A percentile compares a stretch with the other conserved stretches of the same genome.
Conservation (phyloP, 2,113 vertebrate species). For the Mixornis gularis region DNA sequence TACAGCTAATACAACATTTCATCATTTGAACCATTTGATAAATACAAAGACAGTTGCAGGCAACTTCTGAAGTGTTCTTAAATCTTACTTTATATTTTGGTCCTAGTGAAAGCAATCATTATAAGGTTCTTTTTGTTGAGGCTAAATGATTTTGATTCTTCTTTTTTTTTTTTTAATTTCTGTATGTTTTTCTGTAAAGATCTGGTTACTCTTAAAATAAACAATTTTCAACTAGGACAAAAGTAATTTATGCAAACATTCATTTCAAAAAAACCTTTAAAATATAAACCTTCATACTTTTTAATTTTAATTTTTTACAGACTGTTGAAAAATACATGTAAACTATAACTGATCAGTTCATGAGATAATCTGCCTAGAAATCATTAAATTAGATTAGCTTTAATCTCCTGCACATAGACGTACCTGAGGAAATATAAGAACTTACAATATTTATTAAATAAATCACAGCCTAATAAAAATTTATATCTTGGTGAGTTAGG, state of each 20-base stretch:
- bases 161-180: neutral
- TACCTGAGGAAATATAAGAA: neutral
- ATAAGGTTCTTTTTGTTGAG: neutral
- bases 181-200: neutral
- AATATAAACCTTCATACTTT: neutral
- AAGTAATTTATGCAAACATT: neutral
- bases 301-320: neutral
- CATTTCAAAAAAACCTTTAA: neutral
- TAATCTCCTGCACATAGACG: neutral
- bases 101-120: neutral
- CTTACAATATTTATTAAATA: neutral
- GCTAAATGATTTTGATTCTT: neutral
- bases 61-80: conserved; percentile 11
- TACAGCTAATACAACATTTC: neutral
- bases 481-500: neutral
- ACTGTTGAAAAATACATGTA: neutral
- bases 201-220: neutral
- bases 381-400: neutral
- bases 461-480: neutral
- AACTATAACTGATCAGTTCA: neutral
- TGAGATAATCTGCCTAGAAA: neutral
- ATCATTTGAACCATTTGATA: neutral
- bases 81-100: neutral
- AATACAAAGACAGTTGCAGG: neutral
- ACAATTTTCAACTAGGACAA: neutral